phyloP scores from a whole-genome alignment of 2,888 invertebrate genomes.

The Pseudococcus viburni region DNA sequence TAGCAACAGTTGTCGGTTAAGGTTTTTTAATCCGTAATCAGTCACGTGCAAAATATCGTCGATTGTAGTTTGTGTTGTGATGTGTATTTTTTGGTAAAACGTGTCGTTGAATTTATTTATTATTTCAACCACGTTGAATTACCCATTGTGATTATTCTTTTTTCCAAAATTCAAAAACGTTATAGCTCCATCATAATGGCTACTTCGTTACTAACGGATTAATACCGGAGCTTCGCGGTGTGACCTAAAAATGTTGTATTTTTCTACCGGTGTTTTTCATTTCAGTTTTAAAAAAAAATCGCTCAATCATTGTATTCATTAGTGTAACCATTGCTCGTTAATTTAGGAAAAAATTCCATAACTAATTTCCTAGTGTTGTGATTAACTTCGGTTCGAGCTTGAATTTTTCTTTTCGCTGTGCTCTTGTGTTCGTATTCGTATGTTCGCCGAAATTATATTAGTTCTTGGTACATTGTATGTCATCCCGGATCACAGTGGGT shows the following conservation, averaged over 20 bases:
- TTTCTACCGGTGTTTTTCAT: background rate
- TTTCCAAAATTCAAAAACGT: background rate
- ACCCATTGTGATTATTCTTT: background rate
- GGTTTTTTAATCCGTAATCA: constrained; percentile 39
- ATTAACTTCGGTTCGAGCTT: constrained; percentile 43
- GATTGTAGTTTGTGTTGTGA: constrained; percentile 11
- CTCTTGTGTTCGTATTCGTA: background rate
- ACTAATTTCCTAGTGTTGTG: constrained; percentile 29
- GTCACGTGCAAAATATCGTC: constrained; percentile 47
- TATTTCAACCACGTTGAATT: constrained; percentile 8
- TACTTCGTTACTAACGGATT: background rate
- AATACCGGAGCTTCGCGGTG: background rate
- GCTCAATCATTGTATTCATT: constrained; percentile 47
- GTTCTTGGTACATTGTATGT: background rate
- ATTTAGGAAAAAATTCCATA: constrained; percentile 6
- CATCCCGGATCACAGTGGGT: background rate
- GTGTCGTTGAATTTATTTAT: constrained; percentile 36
- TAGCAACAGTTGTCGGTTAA: constrained; percentile 46
- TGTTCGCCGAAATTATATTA: background rate
- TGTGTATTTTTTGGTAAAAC: constrained; percentile 1
- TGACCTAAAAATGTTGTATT: constrained; percentile 5
- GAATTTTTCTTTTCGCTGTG: background rate
- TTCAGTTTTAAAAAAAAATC: constrained; percentile 28
- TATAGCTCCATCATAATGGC: background rate
- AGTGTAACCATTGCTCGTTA: constrained; percentile 34